Percentiles rank a stretch among this genome's conserved stretches.
Conservation (phyloP, 2,888 invertebrate species). For the Abrostola tripartita region DNA sequence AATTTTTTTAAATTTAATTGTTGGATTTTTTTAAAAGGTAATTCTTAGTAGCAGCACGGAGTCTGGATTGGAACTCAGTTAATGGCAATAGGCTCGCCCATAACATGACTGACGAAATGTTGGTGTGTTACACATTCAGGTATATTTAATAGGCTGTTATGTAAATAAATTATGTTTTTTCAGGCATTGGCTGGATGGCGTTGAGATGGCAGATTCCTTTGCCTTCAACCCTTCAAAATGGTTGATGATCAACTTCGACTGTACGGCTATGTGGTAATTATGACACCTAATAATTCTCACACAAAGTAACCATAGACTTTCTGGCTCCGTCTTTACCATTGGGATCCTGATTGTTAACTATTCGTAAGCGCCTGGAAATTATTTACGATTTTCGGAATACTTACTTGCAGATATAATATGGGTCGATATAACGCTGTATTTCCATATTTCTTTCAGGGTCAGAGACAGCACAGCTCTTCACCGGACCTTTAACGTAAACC, state of each 20-base stretch:
- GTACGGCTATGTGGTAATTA: slow-evolving; percentile 98
- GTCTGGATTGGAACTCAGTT: too few species aligned
- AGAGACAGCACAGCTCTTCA: slow-evolving; percentile 97
- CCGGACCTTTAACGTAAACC: slow-evolving; percentile 99
- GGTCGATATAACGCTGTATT: too few species aligned
- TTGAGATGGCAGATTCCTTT: slow-evolving; percentile 97
- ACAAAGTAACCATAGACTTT: background rate
- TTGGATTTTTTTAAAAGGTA: background rate
- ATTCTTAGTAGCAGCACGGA: background rate
- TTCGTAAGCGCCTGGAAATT: too few species aligned
- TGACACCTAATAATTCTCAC: background rate
- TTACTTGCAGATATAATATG: too few species aligned
- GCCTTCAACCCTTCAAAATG: slow-evolving; percentile 99
- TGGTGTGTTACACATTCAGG: too few species aligned
- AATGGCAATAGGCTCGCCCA: too few species aligned
- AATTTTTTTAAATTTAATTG: too few species aligned
- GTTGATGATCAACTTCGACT: slow-evolving; percentile 99
- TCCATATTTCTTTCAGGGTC: slow-evolving; percentile 94
- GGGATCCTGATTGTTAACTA: too few species aligned
- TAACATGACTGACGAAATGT: background rate
- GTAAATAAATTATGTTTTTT: background rate
- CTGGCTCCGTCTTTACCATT: too few species aligned
- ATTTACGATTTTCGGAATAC: too few species aligned
- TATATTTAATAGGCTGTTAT: background rate
- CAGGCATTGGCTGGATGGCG: slow-evolving; percentile 95